Evolutionary conservation across 1,140 invertebrate genomes (phyloP), one percentile per base, ranked within the genome.

Genomic region (Drosophila subobscura): DNA sequence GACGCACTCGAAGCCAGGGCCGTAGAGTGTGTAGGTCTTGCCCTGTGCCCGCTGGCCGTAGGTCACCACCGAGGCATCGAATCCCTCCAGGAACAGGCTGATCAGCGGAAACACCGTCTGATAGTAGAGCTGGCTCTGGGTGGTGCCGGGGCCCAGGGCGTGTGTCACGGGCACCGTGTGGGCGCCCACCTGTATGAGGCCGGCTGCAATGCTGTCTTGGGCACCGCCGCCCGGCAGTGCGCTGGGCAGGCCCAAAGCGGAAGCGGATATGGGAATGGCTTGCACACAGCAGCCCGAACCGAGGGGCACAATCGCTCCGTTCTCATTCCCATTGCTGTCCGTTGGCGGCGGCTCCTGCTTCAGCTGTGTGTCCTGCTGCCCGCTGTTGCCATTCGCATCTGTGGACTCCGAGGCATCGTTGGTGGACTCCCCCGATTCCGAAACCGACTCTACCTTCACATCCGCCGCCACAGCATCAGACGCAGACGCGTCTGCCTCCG

Each of bases 1-100:
- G 23, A 94, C 93, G 77, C 93, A 94, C 78, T 95, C 93, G 77
- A 95, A 93, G 37, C 94, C 94, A 85, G 95, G 94, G 7, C 96
- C 96, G 84, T 96, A 95, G 57, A 97, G 93, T 1, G 95, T 95
- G 77, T 95, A 96, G 2, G 95, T 96, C 92, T 97, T 97, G 3
- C 96, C 96, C 73, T 94, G 95, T 22, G 94, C 94, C 16, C 94
- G 93, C 90, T 97, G 96, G 0, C 96, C 96, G 90, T 96, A 95
- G 10, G 96, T 95, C 27, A 96, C 93, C 44, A 96, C 93, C 16
- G 96, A 95, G 23, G 95, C 94, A 91, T 95, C 95, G 78, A 95
- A 95, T 3, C 95, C 94, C 89, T 95, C 94, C 37, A 95, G 84
- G 61, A 95, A 94, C 68, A 93, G 93, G 66, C 93, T 93, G 12